Evolutionary conservation across 2,888 invertebrate genomes (phyloP).

Genomic region (Agrenia bidenticulata): DNA sequence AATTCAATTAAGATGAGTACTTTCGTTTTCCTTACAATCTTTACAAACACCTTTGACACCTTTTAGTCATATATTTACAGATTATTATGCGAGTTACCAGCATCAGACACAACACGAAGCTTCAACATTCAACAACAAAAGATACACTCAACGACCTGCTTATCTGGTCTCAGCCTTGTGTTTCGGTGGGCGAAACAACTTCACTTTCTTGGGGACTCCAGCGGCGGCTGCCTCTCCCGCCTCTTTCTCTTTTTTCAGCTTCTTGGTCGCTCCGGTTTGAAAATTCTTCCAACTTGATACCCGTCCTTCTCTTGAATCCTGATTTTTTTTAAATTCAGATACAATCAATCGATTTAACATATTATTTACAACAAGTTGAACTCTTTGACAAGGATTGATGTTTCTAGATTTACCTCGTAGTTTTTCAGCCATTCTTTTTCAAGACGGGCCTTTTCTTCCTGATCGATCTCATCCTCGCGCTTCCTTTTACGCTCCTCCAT

Average conservation of each 20-base stretch:
- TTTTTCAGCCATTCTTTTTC: slow-evolving; percentile 98
- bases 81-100: not conserved
- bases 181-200: slow-evolving; percentile 85
- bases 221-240: no score
- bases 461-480: slow-evolving; percentile 88
- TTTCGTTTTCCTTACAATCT: not conserved
- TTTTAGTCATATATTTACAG: not conserved
- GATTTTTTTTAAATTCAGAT: slow-evolving; percentile 53
- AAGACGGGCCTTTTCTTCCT: slow-evolving; percentile 82
- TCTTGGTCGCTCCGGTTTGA: slow-evolving; percentile 63
- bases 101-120: not conserved
- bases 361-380: not conserved
- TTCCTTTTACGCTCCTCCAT: slow-evolving; percentile 92
- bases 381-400: not conserved
- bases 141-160: no score
- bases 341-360: no score
- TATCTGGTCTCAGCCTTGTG: slow-evolving; percentile 91
- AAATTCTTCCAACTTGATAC: slow-evolving; percentile 93
- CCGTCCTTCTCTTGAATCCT: slow-evolving; percentile 86
- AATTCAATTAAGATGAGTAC: no score
- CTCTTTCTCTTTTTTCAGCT: slow-evolving; percentile 30
- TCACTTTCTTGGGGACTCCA: slow-evolving; percentile 73
- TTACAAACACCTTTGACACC: not conserved
- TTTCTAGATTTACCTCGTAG: slow-evolving; percentile 72
- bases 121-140: not conserved